Evolutionary conservation across 1,140 invertebrate genomes (phyloP).

Genomic region (Onthophagus taurus): DNA sequence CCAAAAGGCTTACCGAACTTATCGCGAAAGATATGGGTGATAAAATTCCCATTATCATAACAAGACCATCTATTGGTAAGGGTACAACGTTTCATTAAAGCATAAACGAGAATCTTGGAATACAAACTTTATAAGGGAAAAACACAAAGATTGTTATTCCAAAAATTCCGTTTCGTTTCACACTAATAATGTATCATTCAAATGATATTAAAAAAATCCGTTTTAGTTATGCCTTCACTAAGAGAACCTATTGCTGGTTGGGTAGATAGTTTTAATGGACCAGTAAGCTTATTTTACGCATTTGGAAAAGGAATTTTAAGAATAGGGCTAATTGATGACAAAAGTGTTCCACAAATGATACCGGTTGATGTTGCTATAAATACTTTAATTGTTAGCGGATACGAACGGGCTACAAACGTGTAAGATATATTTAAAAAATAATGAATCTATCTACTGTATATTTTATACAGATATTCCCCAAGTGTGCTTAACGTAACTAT

Average conservation of each 20-base stretch:
- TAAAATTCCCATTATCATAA: constrained; percentile 59
- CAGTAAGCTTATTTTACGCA: constrained; percentile 61
- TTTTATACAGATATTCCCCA: no score
- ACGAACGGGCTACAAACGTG: no score
- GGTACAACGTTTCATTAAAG: no score
- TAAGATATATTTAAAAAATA: no score
- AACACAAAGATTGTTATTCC: no score
- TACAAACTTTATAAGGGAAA: no score
- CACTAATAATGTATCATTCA: no score
- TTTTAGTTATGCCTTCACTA: constrained; percentile 45
- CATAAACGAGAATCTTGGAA: no score
- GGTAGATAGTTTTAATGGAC: constrained; percentile 84
- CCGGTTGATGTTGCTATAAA: constrained; percentile 79
- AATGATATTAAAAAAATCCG: background rate
- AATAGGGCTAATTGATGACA: constrained; percentile 60
- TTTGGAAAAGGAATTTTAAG: constrained; percentile 73
- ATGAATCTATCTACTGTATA: no score
- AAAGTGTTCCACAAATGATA: constrained; percentile 66
- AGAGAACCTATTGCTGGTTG: constrained; percentile 55
- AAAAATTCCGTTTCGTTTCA: no score
- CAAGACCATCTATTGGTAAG: constrained; percentile 67
- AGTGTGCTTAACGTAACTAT: no score
- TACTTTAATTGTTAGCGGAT: constrained; percentile 57
- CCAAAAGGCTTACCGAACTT: constrained; percentile 58
- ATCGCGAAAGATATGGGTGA: constrained; percentile 46